phyloP scores from a whole-genome alignment of 2,888 invertebrate species.

The Nyleta sp. region DNA sequence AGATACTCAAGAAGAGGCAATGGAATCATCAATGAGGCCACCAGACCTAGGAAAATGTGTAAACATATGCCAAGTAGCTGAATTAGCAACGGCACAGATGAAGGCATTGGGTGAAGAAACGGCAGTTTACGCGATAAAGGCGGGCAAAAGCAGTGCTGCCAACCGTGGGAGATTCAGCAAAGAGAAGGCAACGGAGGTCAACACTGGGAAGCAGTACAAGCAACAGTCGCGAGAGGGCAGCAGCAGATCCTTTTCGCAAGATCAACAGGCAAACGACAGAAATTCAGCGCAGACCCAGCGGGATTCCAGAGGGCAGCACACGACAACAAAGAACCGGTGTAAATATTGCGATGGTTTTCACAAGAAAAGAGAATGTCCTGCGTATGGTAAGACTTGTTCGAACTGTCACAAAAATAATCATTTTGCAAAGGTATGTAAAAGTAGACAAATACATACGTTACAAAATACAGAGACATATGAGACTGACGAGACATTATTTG shows the following conservation, averaged over 20 bases:
- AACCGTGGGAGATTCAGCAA: no score
- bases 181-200: neutral
- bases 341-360: conserved; percentile 29
- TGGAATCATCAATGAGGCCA: no score
- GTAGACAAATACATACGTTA: conserved; percentile 12
- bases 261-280: neutral
- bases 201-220: neutral
- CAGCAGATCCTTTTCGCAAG: neutral
- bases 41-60: conserved; percentile 24
- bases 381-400: conserved; percentile 51
- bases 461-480: neutral
- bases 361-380: conserved; percentile 49
- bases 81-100: conserved; percentile 23
- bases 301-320: neutral
- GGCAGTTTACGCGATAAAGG: neutral
- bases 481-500: neutral
- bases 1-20: no score
- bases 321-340: conserved; percentile 22
- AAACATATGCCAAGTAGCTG: conserved; percentile 38
- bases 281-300: neutral
- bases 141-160: neutral
- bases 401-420: conserved; percentile 51
- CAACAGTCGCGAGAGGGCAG: neutral
- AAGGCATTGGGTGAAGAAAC: conserved; percentile 6
- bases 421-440: conserved; percentile 50